A percentile compares a stretch with the other conserved stretches of the same genome.
These are phyloP conservation scores for Elmis aenea DNA, from an alignment of 2,888 invertebrate species.

Conservation along the genomic window DNA sequence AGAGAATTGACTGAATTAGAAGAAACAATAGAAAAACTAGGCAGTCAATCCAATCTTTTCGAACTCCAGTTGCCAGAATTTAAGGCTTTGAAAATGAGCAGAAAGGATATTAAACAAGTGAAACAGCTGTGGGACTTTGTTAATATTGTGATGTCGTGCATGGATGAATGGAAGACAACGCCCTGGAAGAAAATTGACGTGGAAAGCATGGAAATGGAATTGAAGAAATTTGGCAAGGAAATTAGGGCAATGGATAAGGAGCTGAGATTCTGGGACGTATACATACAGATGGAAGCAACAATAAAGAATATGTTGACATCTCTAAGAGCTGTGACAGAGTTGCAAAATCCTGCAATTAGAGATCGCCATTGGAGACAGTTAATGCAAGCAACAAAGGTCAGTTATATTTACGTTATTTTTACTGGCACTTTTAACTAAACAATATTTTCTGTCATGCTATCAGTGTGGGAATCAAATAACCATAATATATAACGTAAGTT, in stretches of 20 bases:
- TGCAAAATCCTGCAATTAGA: conserved; percentile 91
- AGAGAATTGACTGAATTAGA: conserved; percentile 63
- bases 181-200: conserved; percentile 93
- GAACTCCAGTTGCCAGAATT: conserved; percentile 83
- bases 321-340: conserved; percentile 82
- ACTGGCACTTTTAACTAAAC: too few relatives aligned
- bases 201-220: conserved; percentile 90
- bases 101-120: conserved; percentile 69
- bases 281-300: conserved; percentile 69
- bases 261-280: conserved; percentile 74
- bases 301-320: conserved; percentile 93
- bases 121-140: conserved; percentile 91
- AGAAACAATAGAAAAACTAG: conserved; percentile 59
- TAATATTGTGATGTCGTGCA: conserved; percentile 70
- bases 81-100: conserved; percentile 66
- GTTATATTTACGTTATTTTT: conserved; percentile 3
- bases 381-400: conserved; percentile 85
- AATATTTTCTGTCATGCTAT: too few relatives aligned
- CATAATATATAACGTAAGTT: too few relatives aligned
- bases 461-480: too few relatives aligned
- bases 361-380: conserved; percentile 92
- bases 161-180: conserved; percentile 90
- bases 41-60: conserved; percentile 74
- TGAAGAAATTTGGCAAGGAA: conserved; percentile 87
- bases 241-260: conserved; percentile 76